Evolutionary conservation across 1,140 invertebrate species (phyloP).

Genomic region (Drosophila funebris): DNA sequence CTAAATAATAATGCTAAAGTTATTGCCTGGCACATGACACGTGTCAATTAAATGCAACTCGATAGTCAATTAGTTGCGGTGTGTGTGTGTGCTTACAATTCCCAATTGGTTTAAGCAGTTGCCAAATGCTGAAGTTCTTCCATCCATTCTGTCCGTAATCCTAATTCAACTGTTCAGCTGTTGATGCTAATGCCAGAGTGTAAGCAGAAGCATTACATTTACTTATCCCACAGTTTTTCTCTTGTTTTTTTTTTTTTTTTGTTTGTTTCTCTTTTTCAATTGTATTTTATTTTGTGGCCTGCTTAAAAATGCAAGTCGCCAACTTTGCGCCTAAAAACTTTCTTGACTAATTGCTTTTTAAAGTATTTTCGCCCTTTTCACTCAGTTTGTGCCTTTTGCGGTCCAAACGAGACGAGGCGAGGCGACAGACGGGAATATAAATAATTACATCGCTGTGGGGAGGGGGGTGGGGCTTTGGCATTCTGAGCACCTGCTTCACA

Average conservation of each 20-base stretch:
- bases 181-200: too few relatives aligned
- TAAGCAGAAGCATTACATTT: slow-evolving; percentile 4
- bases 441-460: slow-evolving; percentile 62
- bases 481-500: slow-evolving; percentile 42
- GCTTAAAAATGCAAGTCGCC: slow-evolving; percentile 68
- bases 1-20: background rate
- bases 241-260: slow-evolving; percentile 25
- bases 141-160: background rate
- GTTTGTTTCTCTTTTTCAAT: background rate
- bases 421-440: slow-evolving; percentile 43
- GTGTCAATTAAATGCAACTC: background rate
- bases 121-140: background rate
- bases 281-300: slow-evolving; percentile 37
- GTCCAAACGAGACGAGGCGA: slow-evolving; percentile 3
- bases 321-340: slow-evolving; percentile 64
- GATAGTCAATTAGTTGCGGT: background rate
- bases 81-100: background rate
- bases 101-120: background rate
- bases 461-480: too few relatives aligned
- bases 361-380: slow-evolving; percentile 39
- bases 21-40: background rate
- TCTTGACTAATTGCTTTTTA: slow-evolving; percentile 74
- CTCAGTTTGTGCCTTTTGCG: slow-evolving; percentile 43
- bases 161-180: background rate
- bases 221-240: slow-evolving; percentile 4